Percentiles rank a stretch among this genome's conserved stretches.
These are phyloP conservation scores for Elymnias hypermnestra DNA, from an alignment of 1,140 invertebrate species.

Conservation along the genomic window DNA sequence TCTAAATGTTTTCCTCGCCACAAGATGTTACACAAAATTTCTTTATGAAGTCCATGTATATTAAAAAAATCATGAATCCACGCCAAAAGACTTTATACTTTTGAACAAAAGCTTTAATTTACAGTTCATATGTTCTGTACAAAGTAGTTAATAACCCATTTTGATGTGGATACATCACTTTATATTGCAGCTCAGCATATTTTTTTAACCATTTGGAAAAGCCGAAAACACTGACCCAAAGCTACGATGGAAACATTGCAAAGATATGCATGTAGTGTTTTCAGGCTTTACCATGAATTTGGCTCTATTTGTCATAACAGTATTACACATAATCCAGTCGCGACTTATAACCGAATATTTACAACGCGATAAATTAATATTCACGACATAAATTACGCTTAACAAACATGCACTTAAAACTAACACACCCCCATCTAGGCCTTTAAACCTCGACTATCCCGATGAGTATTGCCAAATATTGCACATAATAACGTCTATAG, in stretches of 20 bases:
- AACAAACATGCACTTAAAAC: slow-evolving; percentile 75
- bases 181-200: too few species aligned
- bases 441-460: slow-evolving; percentile 48
- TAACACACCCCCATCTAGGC: slow-evolving; percentile 46
- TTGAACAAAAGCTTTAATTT: too few species aligned
- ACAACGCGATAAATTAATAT: slow-evolving; percentile 38
- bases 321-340: slow-evolving; percentile 2
- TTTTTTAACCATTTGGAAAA: slow-evolving; percentile 3
- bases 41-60: too few species aligned
- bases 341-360: slow-evolving; percentile 29
- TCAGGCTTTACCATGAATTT: slow-evolving; percentile 1
- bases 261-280: too few species aligned
- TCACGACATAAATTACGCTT: slow-evolving; percentile 46
- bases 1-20: too few species aligned
- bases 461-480: slow-evolving; percentile 74
- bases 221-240: slow-evolving; percentile 5
- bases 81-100: too few species aligned
- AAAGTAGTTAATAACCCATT: too few species aligned
- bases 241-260: too few species aligned
- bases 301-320: slow-evolving; percentile 1
- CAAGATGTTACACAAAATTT: too few species aligned
- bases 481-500: slow-evolving; percentile 47
- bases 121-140: too few species aligned
- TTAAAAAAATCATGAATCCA: too few species aligned
- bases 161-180: too few species aligned